Percentiles rank a stretch among this genome's conserved stretches.
These are phyloP conservation scores for Brassicogethes aeneus DNA, from an alignment of 2,888 invertebrate species.

Conservation along the genomic window DNA sequence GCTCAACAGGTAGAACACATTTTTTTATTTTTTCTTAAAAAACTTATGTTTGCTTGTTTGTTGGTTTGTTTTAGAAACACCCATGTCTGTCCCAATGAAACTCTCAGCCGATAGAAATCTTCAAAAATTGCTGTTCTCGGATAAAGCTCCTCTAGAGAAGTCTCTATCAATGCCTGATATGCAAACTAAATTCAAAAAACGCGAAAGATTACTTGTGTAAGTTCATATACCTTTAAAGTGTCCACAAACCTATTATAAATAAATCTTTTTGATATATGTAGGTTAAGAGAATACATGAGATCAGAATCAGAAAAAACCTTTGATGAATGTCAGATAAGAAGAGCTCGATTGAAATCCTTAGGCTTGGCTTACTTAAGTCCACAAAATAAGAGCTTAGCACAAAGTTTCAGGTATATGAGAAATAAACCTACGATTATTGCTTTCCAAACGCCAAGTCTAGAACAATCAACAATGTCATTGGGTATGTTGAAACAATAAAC, in stretches of 20 bases:
- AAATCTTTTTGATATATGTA: conserved; percentile 33
- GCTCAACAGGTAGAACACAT: conserved; percentile 28
- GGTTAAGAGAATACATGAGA: conserved; percentile 60
- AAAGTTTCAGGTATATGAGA: conserved; percentile 84
- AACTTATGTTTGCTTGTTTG: too few relatives aligned
- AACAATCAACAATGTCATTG: conserved; percentile 27
- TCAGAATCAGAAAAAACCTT: conserved; percentile 76
- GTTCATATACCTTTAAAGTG: conserved; percentile 29
- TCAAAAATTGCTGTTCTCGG: conserved; percentile 26
- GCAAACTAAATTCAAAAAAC: conserved; percentile 62
- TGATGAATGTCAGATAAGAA: conserved; percentile 55
- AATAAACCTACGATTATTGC: conserved; percentile 83
- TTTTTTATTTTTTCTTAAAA: background rate
- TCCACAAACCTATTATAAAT: background rate
- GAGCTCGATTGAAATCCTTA: conserved; percentile 54
- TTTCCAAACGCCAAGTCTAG: conserved; percentile 74
- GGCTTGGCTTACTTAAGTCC: conserved; percentile 64
- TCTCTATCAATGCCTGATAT: conserved; percentile 80
- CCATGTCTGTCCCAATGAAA: too few relatives aligned
- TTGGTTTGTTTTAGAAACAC: too few relatives aligned
- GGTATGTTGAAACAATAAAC: too few relatives aligned
- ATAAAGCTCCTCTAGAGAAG: conserved; percentile 60
- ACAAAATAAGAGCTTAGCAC: conserved; percentile 70
- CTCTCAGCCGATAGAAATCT: conserved; percentile 43
- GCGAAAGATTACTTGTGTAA: conserved; percentile 62